phyloP scores from a whole-genome alignment of 2,888 invertebrate species.

The Podabrus alpinus region DNA sequence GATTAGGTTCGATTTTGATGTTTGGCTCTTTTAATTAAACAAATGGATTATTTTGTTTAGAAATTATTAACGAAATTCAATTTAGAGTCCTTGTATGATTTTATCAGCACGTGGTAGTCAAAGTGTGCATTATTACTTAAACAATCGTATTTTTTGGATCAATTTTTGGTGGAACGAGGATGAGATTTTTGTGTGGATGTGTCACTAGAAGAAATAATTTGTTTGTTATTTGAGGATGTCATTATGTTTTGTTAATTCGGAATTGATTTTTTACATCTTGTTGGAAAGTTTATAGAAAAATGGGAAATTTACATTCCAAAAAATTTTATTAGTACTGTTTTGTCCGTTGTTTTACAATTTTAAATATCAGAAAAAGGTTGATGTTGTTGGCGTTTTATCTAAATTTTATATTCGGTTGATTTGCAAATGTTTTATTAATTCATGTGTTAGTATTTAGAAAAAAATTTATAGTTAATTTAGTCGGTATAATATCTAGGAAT shows the following conservation, averaged over 20 bases:
- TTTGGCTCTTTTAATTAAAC: neutral
- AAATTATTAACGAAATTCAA: neutral
- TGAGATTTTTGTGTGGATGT: neutral
- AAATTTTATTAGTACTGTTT: neutral
- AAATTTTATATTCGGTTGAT: neutral
- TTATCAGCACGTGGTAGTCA: neutral
- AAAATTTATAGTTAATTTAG: neutral
- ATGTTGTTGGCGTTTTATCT: neutral
- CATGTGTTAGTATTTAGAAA: neutral
- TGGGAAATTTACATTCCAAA: neutral
- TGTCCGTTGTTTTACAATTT: neutral
- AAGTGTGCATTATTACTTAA: neutral
- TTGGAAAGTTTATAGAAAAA: neutral
- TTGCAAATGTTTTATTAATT: neutral
- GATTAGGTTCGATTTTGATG: constrained; percentile 43
- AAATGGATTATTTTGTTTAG: neutral
- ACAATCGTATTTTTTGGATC: neutral
- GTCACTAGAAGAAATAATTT: neutral
- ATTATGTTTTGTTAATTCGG: neutral
- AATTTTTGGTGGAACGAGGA: neutral
- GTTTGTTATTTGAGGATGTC: neutral
- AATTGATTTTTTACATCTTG: neutral
- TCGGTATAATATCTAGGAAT: neutral
- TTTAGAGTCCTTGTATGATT: neutral
- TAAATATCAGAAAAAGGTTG: neutral